Evolutionary conservation across 2,113 vertebrate genomes (phyloP).

Genomic region (Pleuronectes platessa): DNA sequence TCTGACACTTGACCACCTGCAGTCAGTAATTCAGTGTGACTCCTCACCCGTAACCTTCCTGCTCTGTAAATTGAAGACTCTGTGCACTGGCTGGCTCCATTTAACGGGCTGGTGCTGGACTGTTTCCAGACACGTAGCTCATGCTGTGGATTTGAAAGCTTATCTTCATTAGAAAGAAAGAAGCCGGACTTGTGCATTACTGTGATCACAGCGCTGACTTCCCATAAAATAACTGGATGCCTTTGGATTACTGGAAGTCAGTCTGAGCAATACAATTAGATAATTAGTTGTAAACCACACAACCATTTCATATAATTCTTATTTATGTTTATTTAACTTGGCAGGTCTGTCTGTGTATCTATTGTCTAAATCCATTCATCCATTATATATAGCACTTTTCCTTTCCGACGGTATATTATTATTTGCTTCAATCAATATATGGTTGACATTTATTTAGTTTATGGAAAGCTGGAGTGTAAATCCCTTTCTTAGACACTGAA

Average conservation of each 20-base stretch:
- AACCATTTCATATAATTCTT: constrained; percentile 10
- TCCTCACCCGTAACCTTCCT: constrained; percentile 43
- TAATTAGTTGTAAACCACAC: constrained; percentile 36
- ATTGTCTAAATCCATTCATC: too few species aligned
- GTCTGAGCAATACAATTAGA: constrained; percentile 30
- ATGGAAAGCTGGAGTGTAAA: not conserved
- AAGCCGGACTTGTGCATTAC: constrained; percentile 52
- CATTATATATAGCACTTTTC: too few species aligned
- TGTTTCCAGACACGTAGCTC: constrained; percentile 54
- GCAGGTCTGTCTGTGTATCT: not conserved
- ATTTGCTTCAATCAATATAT: not conserved
- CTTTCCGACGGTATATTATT: too few species aligned
- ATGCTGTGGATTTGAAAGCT: constrained; percentile 65
- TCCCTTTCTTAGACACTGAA: not conserved
- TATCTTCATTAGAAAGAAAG: constrained; percentile 69
- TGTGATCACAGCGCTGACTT: constrained; percentile 49
- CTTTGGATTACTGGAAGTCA: constrained; percentile 45
- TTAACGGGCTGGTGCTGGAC: constrained; percentile 55
- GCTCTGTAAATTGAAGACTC: constrained; percentile 45
- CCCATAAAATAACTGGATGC: constrained; percentile 37
- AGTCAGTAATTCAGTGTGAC: constrained; percentile 55
- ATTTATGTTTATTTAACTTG: constrained; percentile 33
- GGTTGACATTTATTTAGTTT: not conserved
- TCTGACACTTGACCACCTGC: constrained; percentile 57
- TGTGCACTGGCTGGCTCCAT: constrained; percentile 43